Base-by-base conservation (phyloP, 2,113 vertebrate species). In the Erpornis zantholeuca region DNA sequence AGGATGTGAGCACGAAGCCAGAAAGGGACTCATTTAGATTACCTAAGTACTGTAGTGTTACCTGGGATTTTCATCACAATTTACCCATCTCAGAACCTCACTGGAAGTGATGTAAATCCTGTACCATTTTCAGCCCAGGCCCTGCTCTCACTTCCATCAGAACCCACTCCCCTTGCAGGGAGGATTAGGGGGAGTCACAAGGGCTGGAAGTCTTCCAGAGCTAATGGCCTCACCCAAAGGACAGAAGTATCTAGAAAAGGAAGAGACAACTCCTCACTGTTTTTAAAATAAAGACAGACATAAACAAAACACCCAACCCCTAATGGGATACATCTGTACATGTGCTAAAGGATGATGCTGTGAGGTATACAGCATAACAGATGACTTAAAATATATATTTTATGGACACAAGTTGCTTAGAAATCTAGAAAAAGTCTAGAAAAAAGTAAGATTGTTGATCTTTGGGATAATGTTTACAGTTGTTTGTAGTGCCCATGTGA, bases 231-330 rank as follows among this genome's bases (percentile, higher is more conserved):
- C 64, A 50, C 23, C 36, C 38, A 12, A 1, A 18, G 47, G 27
- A 33, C 33, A 57, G 1, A 27, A 24, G 1, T 16, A 3, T 15
- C 31, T 11, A 50, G 56, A 50, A 68, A 65, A 36, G 38, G 38
- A 57, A 8, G 31, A 53, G 42, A 25, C 6, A n/a, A n/a, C 7
- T 23, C 27, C 33, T 70, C 42, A 8, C 12, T 28, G 19, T 12
- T 45, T 38, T 77, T 13, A 35, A 49, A 53, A 29, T 3, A 6
- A 45, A 23, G 25, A 11, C 6, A 31, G 9, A 11, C 13, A 20
- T 1, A 33, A 16, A 11, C 27, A 35, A 13, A 27, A 2, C 1
- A 38, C 7, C 20, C 53, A 36, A 5, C 4, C 21, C 15, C 40
- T 10, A 38, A 11, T 13, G 49, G 56, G 25, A n/a, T 35, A 2